Conservation (phyloP, 2,888 invertebrate genomes). For the Andrena minutula region DNA sequence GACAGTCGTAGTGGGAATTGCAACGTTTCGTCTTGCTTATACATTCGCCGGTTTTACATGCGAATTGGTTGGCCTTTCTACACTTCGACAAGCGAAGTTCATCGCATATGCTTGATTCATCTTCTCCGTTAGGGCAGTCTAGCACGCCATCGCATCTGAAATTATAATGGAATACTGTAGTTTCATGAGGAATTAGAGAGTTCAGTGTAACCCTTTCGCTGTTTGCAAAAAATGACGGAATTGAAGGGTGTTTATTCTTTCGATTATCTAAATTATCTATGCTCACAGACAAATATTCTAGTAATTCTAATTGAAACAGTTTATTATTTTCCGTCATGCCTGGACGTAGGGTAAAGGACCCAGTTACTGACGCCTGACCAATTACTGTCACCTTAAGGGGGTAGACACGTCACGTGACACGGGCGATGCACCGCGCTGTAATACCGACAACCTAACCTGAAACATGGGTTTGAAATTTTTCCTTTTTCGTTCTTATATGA, state of each 20-base stretch:
- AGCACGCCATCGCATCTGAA: constrained; percentile 86
- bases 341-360: too few species aligned
- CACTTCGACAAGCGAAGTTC: constrained; percentile 79
- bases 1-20: constrained; percentile 86
- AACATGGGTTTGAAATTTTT: too few species aligned
- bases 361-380: too few species aligned
- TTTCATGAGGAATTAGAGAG: too few species aligned
- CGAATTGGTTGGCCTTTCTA: constrained; percentile 83
- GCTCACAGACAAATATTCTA: neutral
- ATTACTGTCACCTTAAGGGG: too few species aligned
- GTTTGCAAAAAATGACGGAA: neutral
- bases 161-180: constrained; percentile 1
- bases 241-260: neutral
- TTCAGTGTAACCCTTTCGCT: neutral
- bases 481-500: too few species aligned
- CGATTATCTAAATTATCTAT: neutral
- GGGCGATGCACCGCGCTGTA: too few species aligned
- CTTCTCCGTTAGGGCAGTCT: constrained; percentile 87
- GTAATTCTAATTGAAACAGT: neutral
- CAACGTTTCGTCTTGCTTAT: constrained; percentile 85
- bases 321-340: neutral
- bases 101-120: constrained; percentile 86
- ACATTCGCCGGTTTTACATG: constrained; percentile 87
- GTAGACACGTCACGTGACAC: too few species aligned
- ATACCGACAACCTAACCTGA: too few species aligned